Evolutionary conservation across 2,888 invertebrate species (phyloP).

Genomic region (Bruchidius siliquastri): DNA sequence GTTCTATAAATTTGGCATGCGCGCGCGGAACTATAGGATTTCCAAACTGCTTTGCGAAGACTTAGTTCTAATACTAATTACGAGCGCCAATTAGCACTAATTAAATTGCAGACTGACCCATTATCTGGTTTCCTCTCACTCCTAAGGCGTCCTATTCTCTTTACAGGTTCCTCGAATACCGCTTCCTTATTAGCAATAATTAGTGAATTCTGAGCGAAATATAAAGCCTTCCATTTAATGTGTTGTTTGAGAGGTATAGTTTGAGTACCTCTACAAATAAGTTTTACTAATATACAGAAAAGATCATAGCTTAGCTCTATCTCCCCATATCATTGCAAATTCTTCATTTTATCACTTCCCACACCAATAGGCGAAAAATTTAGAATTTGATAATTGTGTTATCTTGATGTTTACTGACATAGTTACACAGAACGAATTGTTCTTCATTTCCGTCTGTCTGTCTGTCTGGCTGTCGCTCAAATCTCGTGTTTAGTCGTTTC

Average conservation of each 20-base stretch:
- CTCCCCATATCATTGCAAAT: no score
- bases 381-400: no score
- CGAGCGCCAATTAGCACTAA: slow-evolving; percentile 47
- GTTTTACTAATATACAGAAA: no score
- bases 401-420: no score
- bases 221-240: neutral
- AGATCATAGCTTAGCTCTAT: no score
- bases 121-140: slow-evolving; percentile 40
- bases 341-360: no score
- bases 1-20: neutral
- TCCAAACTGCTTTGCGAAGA: slow-evolving; percentile 45
- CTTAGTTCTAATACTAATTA: slow-evolving; percentile 48
- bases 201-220: slow-evolving; percentile 27
- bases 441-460: no score
- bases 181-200: slow-evolving; percentile 34
- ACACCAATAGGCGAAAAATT: no score
- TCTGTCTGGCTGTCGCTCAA: no score
- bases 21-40: slow-evolving; percentile 37
- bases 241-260: neutral
- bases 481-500: no score
- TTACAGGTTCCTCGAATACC: slow-evolving; percentile 29
- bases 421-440: no score
- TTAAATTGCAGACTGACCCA: slow-evolving; percentile 47
- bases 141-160: slow-evolving; percentile 41
- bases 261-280: neutral